These are phyloP conservation scores for Muscicapa comitata DNA, from an alignment of 2,797 vertebrate genomes.

Conservation along the genomic window DNA sequence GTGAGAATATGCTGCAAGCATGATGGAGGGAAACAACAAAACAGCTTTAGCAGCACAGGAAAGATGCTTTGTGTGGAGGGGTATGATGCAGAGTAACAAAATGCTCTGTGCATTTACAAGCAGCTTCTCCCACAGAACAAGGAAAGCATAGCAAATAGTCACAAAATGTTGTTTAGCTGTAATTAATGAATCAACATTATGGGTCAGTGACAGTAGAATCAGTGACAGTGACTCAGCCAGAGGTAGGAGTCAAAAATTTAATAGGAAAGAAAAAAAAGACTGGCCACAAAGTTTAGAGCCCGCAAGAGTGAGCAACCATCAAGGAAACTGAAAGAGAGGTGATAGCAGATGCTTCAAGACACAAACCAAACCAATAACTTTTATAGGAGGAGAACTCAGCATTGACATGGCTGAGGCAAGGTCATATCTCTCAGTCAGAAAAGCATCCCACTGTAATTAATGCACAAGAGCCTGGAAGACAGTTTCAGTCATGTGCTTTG, in stretches of 20 bases:
- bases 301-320: not conserved
- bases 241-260: not conserved
- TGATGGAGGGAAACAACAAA: not conserved
- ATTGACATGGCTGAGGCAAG: not conserved
- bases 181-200: not conserved
- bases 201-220: not conserved
- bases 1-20: not conserved
- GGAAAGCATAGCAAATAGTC: not conserved
- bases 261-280: not conserved
- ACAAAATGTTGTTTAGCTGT: not conserved
- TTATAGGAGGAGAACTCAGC: not conserved
- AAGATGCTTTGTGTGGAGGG: not conserved
- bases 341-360: not conserved
- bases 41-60: not conserved
- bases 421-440: not conserved
- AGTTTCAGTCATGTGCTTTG: not conserved
- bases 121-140: not conserved
- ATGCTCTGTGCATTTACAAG: not conserved
- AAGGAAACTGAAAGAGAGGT: not conserved
- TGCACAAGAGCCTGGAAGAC: not conserved
- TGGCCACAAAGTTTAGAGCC: not conserved
- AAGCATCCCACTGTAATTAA: not conserved
- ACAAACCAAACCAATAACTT: not conserved
- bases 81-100: not conserved
- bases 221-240: not conserved